Evolutionary conservation across 1,140 invertebrate genomes (phyloP).

Genomic region (Zaprionus nigranus): DNA sequence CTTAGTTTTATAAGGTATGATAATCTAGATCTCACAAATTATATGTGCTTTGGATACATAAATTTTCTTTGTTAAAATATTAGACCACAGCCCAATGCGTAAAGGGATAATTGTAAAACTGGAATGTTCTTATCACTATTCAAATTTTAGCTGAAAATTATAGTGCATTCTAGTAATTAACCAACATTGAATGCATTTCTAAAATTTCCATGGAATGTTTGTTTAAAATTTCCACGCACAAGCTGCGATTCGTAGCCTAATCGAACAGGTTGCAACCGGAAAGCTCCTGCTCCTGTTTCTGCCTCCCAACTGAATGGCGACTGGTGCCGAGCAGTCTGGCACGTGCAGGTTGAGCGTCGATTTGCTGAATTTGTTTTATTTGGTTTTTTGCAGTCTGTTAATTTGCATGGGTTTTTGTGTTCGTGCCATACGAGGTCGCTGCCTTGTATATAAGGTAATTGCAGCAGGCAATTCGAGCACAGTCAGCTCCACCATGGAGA

Average conservation of each 20-base stretch:
- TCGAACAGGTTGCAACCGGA: constrained; percentile 19
- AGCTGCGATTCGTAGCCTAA: neutral
- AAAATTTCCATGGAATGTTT: too few species aligned
- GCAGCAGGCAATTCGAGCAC: constrained; percentile 16
- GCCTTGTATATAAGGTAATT: constrained; percentile 49
- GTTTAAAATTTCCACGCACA: neutral
- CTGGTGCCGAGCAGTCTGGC: constrained; percentile 54
- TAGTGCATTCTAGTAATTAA: too few species aligned
- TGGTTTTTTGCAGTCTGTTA: constrained; percentile 55
- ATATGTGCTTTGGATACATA: too few species aligned
- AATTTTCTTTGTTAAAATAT: too few species aligned
- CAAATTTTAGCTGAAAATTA: too few species aligned
- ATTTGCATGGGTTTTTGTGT: constrained; percentile 18
- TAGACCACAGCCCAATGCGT: too few species aligned
- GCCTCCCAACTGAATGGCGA: neutral
- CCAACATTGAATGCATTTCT: too few species aligned
- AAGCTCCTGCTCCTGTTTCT: neutral
- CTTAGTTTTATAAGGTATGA: too few species aligned
- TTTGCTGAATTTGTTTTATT: constrained; percentile 32
- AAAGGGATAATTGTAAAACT: too few species aligned
- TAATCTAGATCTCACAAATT: too few species aligned
- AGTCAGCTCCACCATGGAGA: constrained; percentile 48
- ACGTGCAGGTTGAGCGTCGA: constrained; percentile 36
- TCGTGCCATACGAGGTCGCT: neutral
- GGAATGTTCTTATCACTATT: too few species aligned